phyloP scores from a whole-genome alignment of 2,113 vertebrate species.

The Sylvietta virens region DNA sequence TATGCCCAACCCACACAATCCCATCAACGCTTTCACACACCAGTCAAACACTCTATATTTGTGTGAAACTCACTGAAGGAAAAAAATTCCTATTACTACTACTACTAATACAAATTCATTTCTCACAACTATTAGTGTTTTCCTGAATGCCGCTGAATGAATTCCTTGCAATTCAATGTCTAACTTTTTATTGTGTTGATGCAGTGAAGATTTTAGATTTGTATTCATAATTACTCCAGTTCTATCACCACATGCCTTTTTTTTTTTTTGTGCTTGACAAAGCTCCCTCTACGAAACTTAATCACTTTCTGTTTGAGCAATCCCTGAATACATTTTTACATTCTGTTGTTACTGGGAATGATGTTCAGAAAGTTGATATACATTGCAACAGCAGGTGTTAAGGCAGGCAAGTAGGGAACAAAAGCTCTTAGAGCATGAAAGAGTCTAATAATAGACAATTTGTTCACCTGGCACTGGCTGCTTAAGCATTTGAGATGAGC shows the following conservation, averaged over 20 bases:
- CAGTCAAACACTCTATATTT: constrained; percentile 67
- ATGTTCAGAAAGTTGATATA: constrained; percentile 53
- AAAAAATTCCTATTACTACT: constrained; percentile 60
- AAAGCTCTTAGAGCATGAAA: constrained; percentile 52
- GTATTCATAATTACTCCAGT: constrained; percentile 1
- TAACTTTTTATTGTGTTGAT: not conserved
- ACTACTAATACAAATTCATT: constrained; percentile 65
- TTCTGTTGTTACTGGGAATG: constrained; percentile 41
- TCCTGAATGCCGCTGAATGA: constrained; percentile 15
- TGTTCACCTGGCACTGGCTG: constrained; percentile 58
- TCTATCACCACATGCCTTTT: not conserved
- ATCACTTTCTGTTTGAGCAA: constrained; percentile 40
- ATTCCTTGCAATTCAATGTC: not conserved
- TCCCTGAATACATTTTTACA: constrained; percentile 36
- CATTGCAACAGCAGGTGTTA: constrained; percentile 55
- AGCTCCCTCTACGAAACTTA: constrained; percentile 33
- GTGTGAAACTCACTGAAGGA: constrained; percentile 62
- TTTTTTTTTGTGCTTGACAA: not conserved
- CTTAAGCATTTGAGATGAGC: constrained; percentile 54
- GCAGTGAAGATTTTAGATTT: constrained; percentile 25
- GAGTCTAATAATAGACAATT: constrained; percentile 67
- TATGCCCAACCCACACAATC: constrained; percentile 60
- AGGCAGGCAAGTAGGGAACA: constrained; percentile 51
- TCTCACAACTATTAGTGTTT: constrained; percentile 55
- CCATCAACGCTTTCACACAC: constrained; percentile 66